phyloP scores from a whole-genome alignment of 2,113 vertebrate species.

The Acanthochromis polyacanthus region DNA sequence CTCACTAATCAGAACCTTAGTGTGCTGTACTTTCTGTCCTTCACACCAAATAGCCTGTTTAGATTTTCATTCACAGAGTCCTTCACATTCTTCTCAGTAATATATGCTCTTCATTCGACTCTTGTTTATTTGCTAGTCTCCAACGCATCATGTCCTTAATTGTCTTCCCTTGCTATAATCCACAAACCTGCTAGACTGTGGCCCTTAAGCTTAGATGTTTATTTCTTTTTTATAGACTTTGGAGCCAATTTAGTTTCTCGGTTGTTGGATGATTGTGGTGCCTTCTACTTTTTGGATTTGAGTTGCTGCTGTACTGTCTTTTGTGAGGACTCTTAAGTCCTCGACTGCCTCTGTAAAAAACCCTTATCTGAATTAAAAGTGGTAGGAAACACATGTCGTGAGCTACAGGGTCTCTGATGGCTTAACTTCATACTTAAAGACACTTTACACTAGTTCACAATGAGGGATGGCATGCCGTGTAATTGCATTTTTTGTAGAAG shows the following conservation, averaged over 20 bases:
- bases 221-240: slow-evolving; percentile 6
- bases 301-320: slow-evolving; percentile 9
- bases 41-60: background rate
- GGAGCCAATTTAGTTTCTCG: slow-evolving; percentile 13
- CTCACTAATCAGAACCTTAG: slow-evolving; percentile 8
- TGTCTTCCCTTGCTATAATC: slow-evolving; percentile 9
- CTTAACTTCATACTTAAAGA: slow-evolving; percentile 47
- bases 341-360: slow-evolving; percentile 41
- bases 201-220: background rate
- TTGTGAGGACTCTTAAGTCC: slow-evolving; percentile 29
- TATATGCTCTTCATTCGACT: background rate
- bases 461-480: slow-evolving; percentile 32
- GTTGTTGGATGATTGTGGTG: slow-evolving; percentile 10
- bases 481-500: slow-evolving; percentile 48
- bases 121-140: background rate
- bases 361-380: slow-evolving; percentile 51
- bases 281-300: slow-evolving; percentile 13
- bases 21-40: background rate
- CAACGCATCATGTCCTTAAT: background rate
- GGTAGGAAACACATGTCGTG: slow-evolving; percentile 41
- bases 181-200: background rate
- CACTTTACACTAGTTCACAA: slow-evolving; percentile 49
- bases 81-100: background rate
- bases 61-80: background rate
- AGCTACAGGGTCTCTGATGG: slow-evolving; percentile 26